Conservation (phyloP, 2,797 vertebrate species). For the Halcyon chelicuti region DNA sequence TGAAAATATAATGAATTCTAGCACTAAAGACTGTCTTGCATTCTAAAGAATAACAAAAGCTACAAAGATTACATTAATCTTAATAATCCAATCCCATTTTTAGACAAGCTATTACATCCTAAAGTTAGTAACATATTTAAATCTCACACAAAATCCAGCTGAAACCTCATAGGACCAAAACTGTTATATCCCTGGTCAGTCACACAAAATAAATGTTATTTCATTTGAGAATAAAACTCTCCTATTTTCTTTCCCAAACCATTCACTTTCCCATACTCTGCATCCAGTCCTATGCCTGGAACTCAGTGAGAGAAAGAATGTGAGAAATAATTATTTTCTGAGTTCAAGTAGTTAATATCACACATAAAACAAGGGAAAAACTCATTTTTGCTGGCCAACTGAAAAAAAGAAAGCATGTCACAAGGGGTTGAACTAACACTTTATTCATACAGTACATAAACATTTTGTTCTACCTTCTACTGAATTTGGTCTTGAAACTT, state of each 20-base stretch:
- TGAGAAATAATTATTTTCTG: background rate
- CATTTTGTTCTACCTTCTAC: background rate
- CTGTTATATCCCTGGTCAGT: background rate
- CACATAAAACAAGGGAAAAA: background rate
- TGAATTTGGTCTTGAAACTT: background rate
- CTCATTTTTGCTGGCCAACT: background rate
- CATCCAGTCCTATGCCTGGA: background rate
- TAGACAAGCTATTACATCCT: conserved; percentile 42
- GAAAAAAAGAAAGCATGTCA: background rate
- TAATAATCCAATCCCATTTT: conserved; percentile 67
- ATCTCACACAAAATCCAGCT: conserved; percentile 53
- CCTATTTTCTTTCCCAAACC: background rate
- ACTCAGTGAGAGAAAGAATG: background rate
- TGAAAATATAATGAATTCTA: background rate
- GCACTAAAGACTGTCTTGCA: conserved; percentile 7
- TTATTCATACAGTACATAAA: background rate
- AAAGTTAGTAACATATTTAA: conserved; percentile 60
- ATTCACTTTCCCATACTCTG: background rate
- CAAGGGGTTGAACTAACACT: background rate
- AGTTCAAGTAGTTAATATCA: background rate
- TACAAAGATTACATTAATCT: conserved; percentile 52
- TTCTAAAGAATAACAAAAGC: conserved; percentile 52
- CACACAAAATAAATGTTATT: conserved; percentile 9
- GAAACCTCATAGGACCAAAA: background rate
- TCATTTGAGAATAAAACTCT: background rate